Base-by-base conservation (phyloP, 2,113 vertebrate species). In the Pomatorhinus ruficollis region DNA sequence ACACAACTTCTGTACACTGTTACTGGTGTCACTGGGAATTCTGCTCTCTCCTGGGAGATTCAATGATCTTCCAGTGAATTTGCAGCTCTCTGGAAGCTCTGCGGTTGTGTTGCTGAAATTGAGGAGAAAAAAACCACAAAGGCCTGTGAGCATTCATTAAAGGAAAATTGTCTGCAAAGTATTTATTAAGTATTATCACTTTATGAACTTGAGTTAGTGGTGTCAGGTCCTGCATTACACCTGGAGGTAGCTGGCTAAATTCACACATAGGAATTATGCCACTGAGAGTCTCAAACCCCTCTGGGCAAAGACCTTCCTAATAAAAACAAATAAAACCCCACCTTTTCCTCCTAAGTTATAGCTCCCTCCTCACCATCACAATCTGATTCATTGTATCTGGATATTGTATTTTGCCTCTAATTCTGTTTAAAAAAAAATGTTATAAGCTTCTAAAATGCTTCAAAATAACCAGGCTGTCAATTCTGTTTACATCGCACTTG, bases 231-330 rank as follows among this genome's bases (percentile, higher is more conserved):
- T 75, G 69, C 21, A 2, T 82, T 59, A 52, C 37, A n/a, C 14
- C 20, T 65, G 57, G 39, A 56, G 81, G 33, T 6, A 61, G 3
- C 44, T 76, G 83, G 4, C 37, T 53, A 4, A 49, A 50, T 60
- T 87, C 28, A 60, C 44, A 44, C 0, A 0, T 0, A 53, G 20
- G 37, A 82, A 20, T 49, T 3, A 1, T 52, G 22, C 30, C 45
- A 33, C 44, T n/a, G 30, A 40, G 1, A 5, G 4, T 78, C 39
- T 79, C 28, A 42, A 42, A 28, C 15, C 17, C 12, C 30, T 14
- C 31, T 69, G 54, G 45, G 22, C 20, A 49, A 10, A 71, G 79
- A 63, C 5, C 1, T 35, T 72, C 10, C 39, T 39, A 57, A 69
- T 17, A n/a, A 59, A 81, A 74, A 28, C 31, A 63, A 37, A 82